Evolutionary conservation across 2,797 vertebrate genomes (phyloP).

Genomic region (Enoplosus armatus): DNA sequence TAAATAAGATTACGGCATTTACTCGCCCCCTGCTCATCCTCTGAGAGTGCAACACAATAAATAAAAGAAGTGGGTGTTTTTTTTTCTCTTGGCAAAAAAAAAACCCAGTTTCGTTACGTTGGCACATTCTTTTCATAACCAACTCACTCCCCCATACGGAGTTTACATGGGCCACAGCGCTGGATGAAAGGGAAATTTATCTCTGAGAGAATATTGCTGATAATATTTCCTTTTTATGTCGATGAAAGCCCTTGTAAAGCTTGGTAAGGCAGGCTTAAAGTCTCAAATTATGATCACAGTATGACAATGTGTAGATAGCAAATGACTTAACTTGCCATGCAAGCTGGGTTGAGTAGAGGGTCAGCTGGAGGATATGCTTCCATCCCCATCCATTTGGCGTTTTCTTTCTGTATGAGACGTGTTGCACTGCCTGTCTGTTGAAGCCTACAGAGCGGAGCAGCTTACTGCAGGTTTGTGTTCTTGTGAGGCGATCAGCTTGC

Average conservation of each 20-base stretch:
- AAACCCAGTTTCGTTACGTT: constrained; percentile 47
- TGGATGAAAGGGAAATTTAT: constrained; percentile 57
- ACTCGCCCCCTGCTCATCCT: constrained; percentile 66
- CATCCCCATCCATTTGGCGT: constrained; percentile 3
- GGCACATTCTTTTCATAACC: constrained; percentile 52
- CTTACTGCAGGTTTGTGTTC: neutral
- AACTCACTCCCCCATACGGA: constrained; percentile 55
- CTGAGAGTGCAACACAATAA: constrained; percentile 66
- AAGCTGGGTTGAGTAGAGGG: constrained; percentile 58
- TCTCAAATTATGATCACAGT: constrained; percentile 34
- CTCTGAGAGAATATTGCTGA: constrained; percentile 45
- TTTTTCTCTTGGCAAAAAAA: constrained; percentile 34
- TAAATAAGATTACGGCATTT: constrained; percentile 77
- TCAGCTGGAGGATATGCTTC: constrained; percentile 60
- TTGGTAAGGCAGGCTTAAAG: constrained; percentile 41
- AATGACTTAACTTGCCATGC: constrained; percentile 37
- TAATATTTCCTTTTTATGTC: constrained; percentile 58
- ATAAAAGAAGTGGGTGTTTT: constrained; percentile 65
- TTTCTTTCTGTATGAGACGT: neutral
- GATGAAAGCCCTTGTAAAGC: constrained; percentile 53
- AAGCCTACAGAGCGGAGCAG: constrained; percentile 3
- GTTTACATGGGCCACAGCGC: constrained; percentile 51
- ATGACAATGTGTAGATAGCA: constrained; percentile 37
- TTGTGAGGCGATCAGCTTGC: neutral
- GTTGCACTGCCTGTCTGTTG: neutral